Evolutionary conservation across 2,888 invertebrate species (phyloP).

Genomic region (Teleogryllus oceanicus): DNA sequence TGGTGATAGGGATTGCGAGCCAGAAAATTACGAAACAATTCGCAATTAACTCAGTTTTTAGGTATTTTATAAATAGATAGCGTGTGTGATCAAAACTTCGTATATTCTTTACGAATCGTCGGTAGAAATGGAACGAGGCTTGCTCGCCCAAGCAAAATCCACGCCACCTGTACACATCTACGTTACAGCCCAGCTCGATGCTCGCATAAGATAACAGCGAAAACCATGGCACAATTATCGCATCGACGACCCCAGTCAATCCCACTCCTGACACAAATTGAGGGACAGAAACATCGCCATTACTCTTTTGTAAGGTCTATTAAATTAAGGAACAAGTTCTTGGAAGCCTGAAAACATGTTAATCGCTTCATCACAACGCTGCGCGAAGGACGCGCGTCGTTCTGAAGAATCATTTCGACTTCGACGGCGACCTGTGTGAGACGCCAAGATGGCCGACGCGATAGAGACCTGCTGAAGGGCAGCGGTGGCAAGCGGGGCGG

Average conservation of each 20-base stretch:
- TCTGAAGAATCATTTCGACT: neutral
- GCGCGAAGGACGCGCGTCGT: neutral
- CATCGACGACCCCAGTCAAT: neutral
- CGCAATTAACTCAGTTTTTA: too few relatives aligned
- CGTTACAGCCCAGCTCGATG: too few relatives aligned
- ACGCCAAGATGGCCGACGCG: neutral
- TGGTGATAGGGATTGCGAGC: too few relatives aligned
- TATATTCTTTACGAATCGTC: too few relatives aligned
- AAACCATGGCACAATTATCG: neutral
- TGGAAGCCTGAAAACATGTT: neutral
- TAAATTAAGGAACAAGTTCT: constrained; percentile 18
- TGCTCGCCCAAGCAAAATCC: too few relatives aligned
- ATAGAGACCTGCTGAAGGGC: too few relatives aligned
- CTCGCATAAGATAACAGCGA: neutral
- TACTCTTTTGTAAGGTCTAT: constrained; percentile 2
- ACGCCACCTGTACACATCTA: too few relatives aligned
- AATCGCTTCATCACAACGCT: neutral
- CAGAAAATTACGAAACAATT: too few relatives aligned
- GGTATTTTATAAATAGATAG: too few relatives aligned
- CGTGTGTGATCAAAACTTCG: too few relatives aligned
- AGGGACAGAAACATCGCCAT: neutral
- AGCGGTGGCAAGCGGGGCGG: too few relatives aligned
- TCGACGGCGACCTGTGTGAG: neutral
- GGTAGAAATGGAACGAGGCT: too few relatives aligned
- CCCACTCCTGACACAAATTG: constrained; percentile 9